Evolutionary conservation across 2,888 invertebrate genomes (phyloP).

Genomic region (Augochlorella aurata): DNA sequence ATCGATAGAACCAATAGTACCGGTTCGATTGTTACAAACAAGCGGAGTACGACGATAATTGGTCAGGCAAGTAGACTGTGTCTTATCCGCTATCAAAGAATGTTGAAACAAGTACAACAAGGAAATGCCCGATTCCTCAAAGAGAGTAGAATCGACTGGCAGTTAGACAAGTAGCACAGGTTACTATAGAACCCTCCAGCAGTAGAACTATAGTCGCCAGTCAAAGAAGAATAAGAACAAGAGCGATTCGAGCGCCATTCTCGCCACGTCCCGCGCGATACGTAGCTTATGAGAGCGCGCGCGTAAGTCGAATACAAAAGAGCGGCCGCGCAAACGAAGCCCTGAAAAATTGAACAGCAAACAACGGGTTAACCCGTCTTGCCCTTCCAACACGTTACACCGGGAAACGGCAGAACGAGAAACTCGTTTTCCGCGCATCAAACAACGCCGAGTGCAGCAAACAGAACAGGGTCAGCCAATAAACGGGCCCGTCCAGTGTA

Average conservation of each 20-base stretch:
- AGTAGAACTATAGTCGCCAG: neutral
- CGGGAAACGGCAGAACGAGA: neutral
- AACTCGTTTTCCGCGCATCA: constrained; percentile 5
- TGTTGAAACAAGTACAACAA: no score
- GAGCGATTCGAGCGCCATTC: neutral
- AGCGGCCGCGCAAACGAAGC: neutral
- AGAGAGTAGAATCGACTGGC: no score
- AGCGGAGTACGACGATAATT: no score
- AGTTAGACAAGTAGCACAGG: neutral
- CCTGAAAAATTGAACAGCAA: neutral
- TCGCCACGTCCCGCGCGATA: neutral
- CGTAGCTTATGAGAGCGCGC: neutral
- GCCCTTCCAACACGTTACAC: neutral
- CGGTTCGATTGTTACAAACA: no score
- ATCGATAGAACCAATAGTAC: no score
- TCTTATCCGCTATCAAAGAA: no score
- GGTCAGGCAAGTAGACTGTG: no score
- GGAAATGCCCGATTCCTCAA: no score
- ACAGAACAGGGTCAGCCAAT: constrained; percentile 32
- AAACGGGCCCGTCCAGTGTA: constrained; percentile 1
- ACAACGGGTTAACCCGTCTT: neutral
- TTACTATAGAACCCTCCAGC: neutral
- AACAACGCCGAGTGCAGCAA: constrained; percentile 21
- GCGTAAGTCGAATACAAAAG: neutral
- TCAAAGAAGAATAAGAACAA: neutral